Evolutionary conservation across 2,888 invertebrate genomes (phyloP).

Genomic region (Alsophila aescularia): DNA sequence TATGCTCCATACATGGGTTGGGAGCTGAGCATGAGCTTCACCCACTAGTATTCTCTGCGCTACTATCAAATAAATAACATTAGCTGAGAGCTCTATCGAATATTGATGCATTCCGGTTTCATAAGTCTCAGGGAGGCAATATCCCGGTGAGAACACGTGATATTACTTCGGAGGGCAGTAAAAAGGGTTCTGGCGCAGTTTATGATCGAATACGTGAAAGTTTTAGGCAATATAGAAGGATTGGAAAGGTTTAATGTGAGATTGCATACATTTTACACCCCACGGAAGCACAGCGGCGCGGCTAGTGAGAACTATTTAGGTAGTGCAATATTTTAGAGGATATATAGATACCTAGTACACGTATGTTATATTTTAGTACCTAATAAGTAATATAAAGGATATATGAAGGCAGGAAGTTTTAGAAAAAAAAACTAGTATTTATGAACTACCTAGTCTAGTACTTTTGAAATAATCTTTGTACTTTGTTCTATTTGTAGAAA

Average conservation of each 20-base stretch:
- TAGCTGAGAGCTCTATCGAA: conserved; percentile 29
- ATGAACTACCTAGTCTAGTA: too few species aligned
- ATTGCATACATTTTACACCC: not conserved
- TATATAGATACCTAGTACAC: too few species aligned
- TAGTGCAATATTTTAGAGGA: too few species aligned
- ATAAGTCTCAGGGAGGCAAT: conserved; percentile 24
- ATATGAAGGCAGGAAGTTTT: too few species aligned
- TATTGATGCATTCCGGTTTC: conserved; percentile 30
- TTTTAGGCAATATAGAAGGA: conserved; percentile 21
- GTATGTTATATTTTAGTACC: too few species aligned
- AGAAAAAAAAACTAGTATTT: too few species aligned
- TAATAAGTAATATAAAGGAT: too few species aligned
- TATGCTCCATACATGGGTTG: too few species aligned
- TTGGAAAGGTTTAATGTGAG: conserved; percentile 16
- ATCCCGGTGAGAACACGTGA: conserved; percentile 28
- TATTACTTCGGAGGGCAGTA: conserved; percentile 23
- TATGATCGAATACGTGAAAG: conserved; percentile 31
- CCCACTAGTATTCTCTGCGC: conserved; percentile 2
- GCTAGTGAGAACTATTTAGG: too few species aligned
- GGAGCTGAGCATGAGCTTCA: not conserved
- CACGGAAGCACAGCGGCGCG: too few species aligned
- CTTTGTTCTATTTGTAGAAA: too few species aligned
- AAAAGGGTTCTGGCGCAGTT: conserved; percentile 27
- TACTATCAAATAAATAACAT: conserved; percentile 30
- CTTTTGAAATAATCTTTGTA: too few species aligned